Evolutionary conservation across 2,113 vertebrate genomes (phyloP), one percentile per base, ranked within the genome.

Genomic region (Gallinago undulata): DNA sequence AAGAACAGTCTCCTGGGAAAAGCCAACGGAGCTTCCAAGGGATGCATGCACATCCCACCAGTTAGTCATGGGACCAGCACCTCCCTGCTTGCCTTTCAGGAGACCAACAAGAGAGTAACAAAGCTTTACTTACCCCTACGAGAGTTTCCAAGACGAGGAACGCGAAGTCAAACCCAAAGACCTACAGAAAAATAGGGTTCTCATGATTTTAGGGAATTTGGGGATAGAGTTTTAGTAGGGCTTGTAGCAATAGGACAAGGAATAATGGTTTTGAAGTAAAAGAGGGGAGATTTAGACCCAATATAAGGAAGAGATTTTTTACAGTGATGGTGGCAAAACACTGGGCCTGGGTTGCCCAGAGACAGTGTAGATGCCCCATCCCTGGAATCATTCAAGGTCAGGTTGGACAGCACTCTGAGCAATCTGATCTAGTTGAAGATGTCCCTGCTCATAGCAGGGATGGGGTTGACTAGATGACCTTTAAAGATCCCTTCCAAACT

Each of bases 101-200:
- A 59, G 33, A 59, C 56, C 31, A 33, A 37, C 14, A 11, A 48
- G 57, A 59, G 13, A 66, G 4, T 56, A 74, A 2, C 13, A 37
- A 74, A 21, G 33, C 51, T 75, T 67, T 45, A 18, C 13, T 55
- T 15, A 24, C 28, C 16, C n/a, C 21, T 9, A 22, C 3, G 82
- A 63, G 59, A 73, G 22, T 15, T 85, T 75, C 78, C 43, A 75
- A 59, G 57, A 62, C 0, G 9, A 81, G 19, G 8, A 77, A 28
- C 4, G 9, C 8, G 33, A 88, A 64, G 23, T 56, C 47, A 55
- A 89, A 64, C 33, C 23, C 5, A 1, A 78, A 79, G 27, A 48
- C 1, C 8, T 43, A 41, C 9, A 69, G 30, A 68, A 51, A 16
- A 84, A 57, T 0, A 4, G 1, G 2, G 21, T 15, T 63, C 21